phyloP scores from a whole-genome alignment of 2,797 vertebrate species.

The Liparis tanakae region DNA sequence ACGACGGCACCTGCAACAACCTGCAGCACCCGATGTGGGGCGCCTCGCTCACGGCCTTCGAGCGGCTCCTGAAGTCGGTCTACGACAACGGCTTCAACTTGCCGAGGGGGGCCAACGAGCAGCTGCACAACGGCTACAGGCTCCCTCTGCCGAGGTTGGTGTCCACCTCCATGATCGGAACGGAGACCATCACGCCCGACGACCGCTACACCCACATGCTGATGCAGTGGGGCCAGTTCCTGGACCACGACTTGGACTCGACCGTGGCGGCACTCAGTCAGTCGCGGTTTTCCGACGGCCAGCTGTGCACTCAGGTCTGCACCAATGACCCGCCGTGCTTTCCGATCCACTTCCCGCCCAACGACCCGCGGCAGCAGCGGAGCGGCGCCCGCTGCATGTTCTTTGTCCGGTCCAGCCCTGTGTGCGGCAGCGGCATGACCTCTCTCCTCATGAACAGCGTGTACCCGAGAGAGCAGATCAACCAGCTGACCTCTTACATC shows the following conservation, averaged over 20 bases:
- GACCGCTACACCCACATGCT: conserved; percentile 96
- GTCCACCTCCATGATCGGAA: conserved; percentile 92
- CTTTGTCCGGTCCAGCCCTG: conserved; percentile 95
- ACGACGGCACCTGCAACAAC: conserved; percentile 98
- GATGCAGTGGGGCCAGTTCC: conserved; percentile 99
- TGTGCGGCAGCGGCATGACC: conserved; percentile 98
- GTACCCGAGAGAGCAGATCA: conserved; percentile 96
- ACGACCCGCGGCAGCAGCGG: conserved; percentile 87
- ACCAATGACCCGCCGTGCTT: conserved; percentile 96
- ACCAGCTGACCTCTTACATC: conserved; percentile 96
- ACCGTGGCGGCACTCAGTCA: conserved; percentile 95
- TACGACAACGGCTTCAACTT: conserved; percentile 98
- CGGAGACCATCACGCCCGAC: conserved; percentile 92
- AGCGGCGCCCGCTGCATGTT: conserved; percentile 95
- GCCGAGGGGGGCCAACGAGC: conserved; percentile 87
- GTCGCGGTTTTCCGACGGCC: conserved; percentile 95
- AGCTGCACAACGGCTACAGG: conserved; percentile 85
- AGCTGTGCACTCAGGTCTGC: conserved; percentile 91
- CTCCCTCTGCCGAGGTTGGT: conserved; percentile 93
- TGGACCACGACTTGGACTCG: conserved; percentile 96
- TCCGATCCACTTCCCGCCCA: conserved; percentile 92
- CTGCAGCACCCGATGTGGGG: conserved; percentile 99
- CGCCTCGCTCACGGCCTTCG: conserved; percentile 94
- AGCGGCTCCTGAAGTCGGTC: conserved; percentile 92
- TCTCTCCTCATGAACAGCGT: conserved; percentile 99